Conservation (phyloP, 2,113 vertebrate species). For the Caloenas nicobarica region DNA sequence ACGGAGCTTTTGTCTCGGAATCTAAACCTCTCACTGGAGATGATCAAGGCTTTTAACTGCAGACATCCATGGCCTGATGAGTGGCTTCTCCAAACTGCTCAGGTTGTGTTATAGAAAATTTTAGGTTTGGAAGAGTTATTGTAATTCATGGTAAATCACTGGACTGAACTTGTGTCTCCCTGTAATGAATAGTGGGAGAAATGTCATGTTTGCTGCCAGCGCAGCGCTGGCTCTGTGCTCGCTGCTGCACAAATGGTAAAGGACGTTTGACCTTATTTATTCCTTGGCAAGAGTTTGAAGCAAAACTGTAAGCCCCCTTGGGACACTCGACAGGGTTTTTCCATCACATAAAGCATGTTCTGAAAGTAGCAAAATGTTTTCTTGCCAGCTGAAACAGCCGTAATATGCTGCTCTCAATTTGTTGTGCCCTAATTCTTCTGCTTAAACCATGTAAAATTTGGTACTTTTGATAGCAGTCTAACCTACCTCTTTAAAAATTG, state of each 20-base stretch:
- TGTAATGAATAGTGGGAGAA: background rate
- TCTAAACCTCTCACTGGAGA: background rate
- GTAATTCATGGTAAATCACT: background rate
- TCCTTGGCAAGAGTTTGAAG: slow-evolving; percentile 11
- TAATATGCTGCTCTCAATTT: slow-evolving; percentile 10
- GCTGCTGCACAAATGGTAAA: slow-evolving; percentile 4
- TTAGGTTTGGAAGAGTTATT: background rate
- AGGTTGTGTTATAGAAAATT: background rate
- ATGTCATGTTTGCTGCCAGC: background rate
- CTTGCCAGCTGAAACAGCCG: slow-evolving; percentile 19
- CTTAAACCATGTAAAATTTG: background rate
- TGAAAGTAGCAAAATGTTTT: slow-evolving; percentile 22
- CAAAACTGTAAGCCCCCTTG: background rate
- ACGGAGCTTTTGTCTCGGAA: background rate
- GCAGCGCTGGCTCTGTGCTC: background rate
- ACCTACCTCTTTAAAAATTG: background rate
- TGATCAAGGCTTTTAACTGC: background rate
- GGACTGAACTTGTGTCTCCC: background rate
- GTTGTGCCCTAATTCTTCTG: slow-evolving; percentile 29
- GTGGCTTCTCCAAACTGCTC: background rate
- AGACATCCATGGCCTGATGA: background rate
- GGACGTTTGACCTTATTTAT: slow-evolving; percentile 20
- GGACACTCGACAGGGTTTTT: slow-evolving; percentile 22
- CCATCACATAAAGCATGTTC: slow-evolving; percentile 1
- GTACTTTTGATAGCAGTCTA: background rate